phyloP scores from a whole-genome alignment of 2,888 invertebrate genomes.

The Dryocosmus kuriphilus region DNA sequence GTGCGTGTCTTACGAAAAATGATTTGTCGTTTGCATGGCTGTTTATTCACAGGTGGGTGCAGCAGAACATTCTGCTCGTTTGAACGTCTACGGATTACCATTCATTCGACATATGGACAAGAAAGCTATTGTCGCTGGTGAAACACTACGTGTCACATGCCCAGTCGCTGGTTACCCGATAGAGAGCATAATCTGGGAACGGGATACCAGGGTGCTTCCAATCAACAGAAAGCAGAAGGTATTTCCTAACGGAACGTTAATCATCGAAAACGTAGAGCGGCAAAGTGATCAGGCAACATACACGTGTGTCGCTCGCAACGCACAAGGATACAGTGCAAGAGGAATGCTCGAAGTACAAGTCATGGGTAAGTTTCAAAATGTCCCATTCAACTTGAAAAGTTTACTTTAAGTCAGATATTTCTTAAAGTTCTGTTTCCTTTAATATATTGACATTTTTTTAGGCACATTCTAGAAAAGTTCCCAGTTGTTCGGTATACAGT shows the following conservation, averaged over 20 bases:
- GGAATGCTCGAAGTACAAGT: conserved; percentile 95
- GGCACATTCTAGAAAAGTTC: too few relatives aligned
- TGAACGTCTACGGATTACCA: conserved; percentile 94
- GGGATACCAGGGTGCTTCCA: conserved; percentile 91
- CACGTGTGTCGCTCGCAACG: conserved; percentile 95
- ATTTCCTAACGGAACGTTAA: conserved; percentile 94
- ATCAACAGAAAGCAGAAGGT: conserved; percentile 97
- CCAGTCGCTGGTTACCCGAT: conserved; percentile 97
- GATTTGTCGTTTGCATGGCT: background rate
- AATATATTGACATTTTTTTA: background rate
- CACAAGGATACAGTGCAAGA: conserved; percentile 92
- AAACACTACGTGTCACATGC: conserved; percentile 92
- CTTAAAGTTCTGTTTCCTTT: background rate
- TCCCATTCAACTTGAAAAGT: conserved; percentile 7
- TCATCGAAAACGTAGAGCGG: conserved; percentile 95
- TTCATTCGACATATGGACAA: conserved; percentile 95
- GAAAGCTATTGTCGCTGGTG: conserved; percentile 94
- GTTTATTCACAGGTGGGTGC: conserved; percentile 85
- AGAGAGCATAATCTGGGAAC: conserved; percentile 96
- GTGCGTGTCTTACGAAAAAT: background rate
- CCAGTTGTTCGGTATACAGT: too few relatives aligned
- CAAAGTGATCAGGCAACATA: conserved; percentile 95
- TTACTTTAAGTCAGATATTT: background rate
- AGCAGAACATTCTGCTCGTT: conserved; percentile 90
- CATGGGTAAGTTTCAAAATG: conserved; percentile 89